Evolutionary conservation across 1,140 invertebrate species (phyloP).

Genomic region (Drosophila truncata): DNA sequence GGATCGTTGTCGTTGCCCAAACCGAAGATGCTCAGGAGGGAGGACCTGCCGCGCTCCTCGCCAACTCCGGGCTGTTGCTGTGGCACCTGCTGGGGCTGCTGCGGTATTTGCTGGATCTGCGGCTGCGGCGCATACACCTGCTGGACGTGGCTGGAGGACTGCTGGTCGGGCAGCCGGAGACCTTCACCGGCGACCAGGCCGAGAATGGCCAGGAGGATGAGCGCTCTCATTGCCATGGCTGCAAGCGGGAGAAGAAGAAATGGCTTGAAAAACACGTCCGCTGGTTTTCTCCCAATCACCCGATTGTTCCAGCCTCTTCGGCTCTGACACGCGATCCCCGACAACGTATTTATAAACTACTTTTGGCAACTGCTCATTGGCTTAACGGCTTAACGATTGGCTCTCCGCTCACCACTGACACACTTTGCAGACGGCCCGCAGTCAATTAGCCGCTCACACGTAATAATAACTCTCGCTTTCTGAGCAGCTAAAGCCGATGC

Average conservation of each 20-base stretch:
- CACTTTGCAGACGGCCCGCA: slow-evolving; percentile 34
- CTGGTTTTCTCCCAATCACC: slow-evolving; percentile 62
- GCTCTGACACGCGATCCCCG: slow-evolving; percentile 25
- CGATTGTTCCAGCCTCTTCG: slow-evolving; percentile 28
- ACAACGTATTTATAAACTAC: slow-evolving; percentile 5
- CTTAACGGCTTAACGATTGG: slow-evolving; percentile 45
- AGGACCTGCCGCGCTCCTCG: slow-evolving; percentile 76
- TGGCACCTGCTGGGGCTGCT: slow-evolving; percentile 63
- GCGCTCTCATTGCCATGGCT: slow-evolving; percentile 70
- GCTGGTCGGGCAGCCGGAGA: slow-evolving; percentile 87
- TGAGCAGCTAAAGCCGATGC: slow-evolving; percentile 28
- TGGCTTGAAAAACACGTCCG: slow-evolving; percentile 37
- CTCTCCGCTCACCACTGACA: slow-evolving; percentile 58
- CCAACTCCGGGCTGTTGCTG: slow-evolving; percentile 59
- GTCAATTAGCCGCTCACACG: slow-evolving; percentile 70
- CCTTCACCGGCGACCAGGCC: slow-evolving; percentile 86
- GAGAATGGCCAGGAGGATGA: slow-evolving; percentile 58
- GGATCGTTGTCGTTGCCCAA: slow-evolving; percentile 90
- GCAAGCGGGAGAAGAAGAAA: slow-evolving; percentile 46
- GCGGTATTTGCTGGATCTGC: slow-evolving; percentile 40
- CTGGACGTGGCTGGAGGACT: slow-evolving; percentile 80
- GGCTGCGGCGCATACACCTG: slow-evolving; percentile 75
- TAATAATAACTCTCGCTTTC: slow-evolving; percentile 83
- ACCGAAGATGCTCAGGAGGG: slow-evolving; percentile 91
- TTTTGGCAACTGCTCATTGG: slow-evolving; percentile 65